A percentile compares a stretch with the other conserved stretches of the same genome.
Conservation (phyloP, 2,888 invertebrate species). For the Caenorhabditis sp. region DNA sequence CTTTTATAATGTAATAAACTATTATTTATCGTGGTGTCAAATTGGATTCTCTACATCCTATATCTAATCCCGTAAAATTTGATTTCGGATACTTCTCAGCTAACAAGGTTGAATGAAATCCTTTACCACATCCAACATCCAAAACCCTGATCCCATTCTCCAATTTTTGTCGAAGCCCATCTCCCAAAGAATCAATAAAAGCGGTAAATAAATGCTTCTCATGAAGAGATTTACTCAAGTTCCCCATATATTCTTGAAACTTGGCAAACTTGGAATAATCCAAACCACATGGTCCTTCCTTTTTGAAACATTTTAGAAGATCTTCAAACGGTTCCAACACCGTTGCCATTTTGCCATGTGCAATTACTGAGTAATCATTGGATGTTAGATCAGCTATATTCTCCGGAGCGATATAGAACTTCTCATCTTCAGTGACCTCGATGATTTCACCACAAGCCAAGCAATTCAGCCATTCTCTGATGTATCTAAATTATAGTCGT, state of each 20-base stretch:
- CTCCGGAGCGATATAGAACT: conserved; percentile 54
- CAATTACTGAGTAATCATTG: conserved; percentile 16
- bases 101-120: conserved; percentile 19
- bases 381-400: conserved; percentile 36
- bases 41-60: too few species aligned
- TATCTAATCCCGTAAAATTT: conserved; percentile 57
- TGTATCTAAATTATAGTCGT: too few species aligned
- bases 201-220: conserved; percentile 49
- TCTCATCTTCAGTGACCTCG: conserved; percentile 45
- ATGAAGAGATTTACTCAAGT: conserved; percentile 42
- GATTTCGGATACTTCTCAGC: conserved; percentile 54
- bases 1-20: too few species aligned
- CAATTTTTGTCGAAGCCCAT: conserved; percentile 8
- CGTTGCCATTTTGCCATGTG: conserved; percentile 26
- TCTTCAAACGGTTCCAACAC: conserved; percentile 38
- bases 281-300: conserved; percentile 54
- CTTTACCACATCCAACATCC: conserved; percentile 46
- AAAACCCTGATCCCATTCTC: conserved; percentile 32
- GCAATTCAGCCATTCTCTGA: conserved; percentile 52
- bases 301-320: conserved; percentile 46
- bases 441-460: conserved; percentile 52
- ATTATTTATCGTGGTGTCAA: too few species aligned
- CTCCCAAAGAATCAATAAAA: conserved; percentile 27
- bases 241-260: conserved; percentile 48
- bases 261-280: conserved; percentile 48